Percentiles rank a stretch among this genome's conserved stretches.
These are phyloP conservation scores for Temnothorax nylanderi DNA, from an alignment of 1,140 invertebrate species.

Conservation along the genomic window DNA sequence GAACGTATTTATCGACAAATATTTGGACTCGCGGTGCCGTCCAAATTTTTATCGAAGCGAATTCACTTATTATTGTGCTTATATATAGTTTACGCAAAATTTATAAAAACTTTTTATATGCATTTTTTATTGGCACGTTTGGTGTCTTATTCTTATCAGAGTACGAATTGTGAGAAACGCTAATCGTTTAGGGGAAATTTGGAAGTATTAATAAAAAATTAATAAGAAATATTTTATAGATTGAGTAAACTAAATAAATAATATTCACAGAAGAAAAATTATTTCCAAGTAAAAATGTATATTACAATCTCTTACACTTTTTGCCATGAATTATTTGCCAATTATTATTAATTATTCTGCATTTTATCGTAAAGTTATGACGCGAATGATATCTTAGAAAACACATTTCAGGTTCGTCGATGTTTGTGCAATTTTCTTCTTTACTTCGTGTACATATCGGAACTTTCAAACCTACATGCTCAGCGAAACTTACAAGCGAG, in stretches of 20 bases:
- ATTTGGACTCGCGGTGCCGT: background rate
- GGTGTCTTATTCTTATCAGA: too few species aligned
- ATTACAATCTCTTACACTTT: background rate
- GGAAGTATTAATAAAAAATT: background rate
- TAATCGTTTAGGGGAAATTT: background rate
- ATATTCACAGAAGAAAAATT: background rate
- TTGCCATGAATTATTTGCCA: background rate
- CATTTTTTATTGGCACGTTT: too few species aligned
- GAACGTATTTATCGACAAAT: background rate
- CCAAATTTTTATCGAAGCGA: background rate
- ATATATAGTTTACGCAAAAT: too few species aligned
- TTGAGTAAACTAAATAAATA: background rate
- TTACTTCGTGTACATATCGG: background rate
- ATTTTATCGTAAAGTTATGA: background rate
- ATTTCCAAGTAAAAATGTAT: background rate
- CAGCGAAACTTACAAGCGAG: conserved; percentile 32
- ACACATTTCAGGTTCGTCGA: background rate
- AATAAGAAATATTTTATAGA: background rate
- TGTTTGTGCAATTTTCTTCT: background rate
- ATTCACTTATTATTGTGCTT: background rate
- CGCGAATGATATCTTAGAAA: background rate
- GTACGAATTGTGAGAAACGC: too few species aligned
- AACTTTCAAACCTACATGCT: conserved; percentile 29
- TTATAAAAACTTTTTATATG: too few species aligned
- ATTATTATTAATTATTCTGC: conserved; percentile 24